phyloP scores from a whole-genome alignment of 2,888 invertebrate genomes.

The Macropis europaea region DNA sequence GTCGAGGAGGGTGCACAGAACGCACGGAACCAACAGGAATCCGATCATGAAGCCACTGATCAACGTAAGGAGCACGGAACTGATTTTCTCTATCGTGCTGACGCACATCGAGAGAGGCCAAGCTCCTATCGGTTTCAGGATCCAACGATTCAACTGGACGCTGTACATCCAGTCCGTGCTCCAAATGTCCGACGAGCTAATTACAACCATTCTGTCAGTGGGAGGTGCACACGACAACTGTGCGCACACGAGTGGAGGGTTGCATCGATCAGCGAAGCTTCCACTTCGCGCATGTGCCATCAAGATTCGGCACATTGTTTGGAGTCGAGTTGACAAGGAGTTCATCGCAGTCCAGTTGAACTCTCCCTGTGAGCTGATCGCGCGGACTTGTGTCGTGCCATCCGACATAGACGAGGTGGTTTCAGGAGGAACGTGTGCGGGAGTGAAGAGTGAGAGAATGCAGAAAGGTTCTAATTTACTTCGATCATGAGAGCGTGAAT shows the following conservation, averaged over 20 bases:
- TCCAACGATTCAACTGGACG: constrained; percentile 67
- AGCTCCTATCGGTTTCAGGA: constrained; percentile 66
- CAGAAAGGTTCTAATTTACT: too few relatives aligned
- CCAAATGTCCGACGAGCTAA: neutral
- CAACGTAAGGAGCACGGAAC: constrained; percentile 18
- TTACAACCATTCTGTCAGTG: constrained; percentile 5
- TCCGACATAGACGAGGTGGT: too few relatives aligned
- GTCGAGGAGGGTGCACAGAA: constrained; percentile 60
- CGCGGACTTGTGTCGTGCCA: too few relatives aligned
- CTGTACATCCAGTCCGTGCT: constrained; percentile 57
- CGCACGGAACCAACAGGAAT: constrained; percentile 66
- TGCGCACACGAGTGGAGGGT: neutral
- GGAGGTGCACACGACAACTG: constrained; percentile 15
- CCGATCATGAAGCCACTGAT: constrained; percentile 58
- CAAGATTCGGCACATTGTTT: too few relatives aligned
- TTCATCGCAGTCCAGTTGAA: neutral
- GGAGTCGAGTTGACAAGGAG: too few relatives aligned
- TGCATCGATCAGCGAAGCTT: constrained; percentile 24
- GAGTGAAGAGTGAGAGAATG: too few relatives aligned
- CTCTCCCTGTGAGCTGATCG: too few relatives aligned
- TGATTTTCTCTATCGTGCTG: constrained; percentile 26
- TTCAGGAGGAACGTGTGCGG: too few relatives aligned
- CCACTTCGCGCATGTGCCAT: constrained; percentile 57
- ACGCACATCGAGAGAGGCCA: constrained; percentile 60
- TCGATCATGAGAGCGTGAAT: too few relatives aligned